Base-by-base conservation (phyloP, 2,113 vertebrate species). In the Nannobrachium achirus region DNA sequence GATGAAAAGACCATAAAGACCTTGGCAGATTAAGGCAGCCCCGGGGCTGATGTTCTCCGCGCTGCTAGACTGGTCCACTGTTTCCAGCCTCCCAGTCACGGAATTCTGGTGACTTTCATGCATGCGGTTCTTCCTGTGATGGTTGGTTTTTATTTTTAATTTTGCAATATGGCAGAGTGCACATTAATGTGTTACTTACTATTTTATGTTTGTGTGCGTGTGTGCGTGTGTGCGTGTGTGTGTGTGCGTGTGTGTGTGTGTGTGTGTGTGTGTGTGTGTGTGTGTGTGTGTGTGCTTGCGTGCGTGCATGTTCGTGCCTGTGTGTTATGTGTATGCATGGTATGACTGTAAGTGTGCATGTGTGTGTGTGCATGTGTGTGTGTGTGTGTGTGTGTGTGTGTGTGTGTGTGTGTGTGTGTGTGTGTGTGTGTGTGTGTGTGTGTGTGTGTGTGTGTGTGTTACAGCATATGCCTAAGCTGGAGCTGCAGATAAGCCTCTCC, bases 401-500 rank as follows among this genome's bases (percentile, higher is more conserved):
- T 56, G 19, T 25, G 39, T 44, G 63, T 48, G 42, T 51, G 49
- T 45, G 70, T 73, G 48, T 1, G 19, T 58, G 50, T 20, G 75
- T 40, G 60, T 42, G 44, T 49, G 10, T 52, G 66, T 62, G 78
- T 61, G 15, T 10, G 52, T 55, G 53, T 33, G 25, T 56, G 53
- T 33, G 19, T 56, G n/a, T 62, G 78, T 61, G 15, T 10, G 52
- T 55, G 53, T 33, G 25, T 56, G 53, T 33, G 19, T 56, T 11
- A 2, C 16, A 14, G 41, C 16, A 15, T 71, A 4, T 14, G 73
- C 59, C 63, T 40, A 63, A 70, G 73, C 77, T 81, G 75, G 81
- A 84, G 75, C 68, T 60, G 55, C 1, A 66, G 70, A 85, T 80
- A 89, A 85, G 75, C 51, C 64, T 84, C 69, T 72, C 42, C 66